phyloP scores from a whole-genome alignment of 2,797 vertebrate genomes.

The Melanotaenia parkinsoni region DNA sequence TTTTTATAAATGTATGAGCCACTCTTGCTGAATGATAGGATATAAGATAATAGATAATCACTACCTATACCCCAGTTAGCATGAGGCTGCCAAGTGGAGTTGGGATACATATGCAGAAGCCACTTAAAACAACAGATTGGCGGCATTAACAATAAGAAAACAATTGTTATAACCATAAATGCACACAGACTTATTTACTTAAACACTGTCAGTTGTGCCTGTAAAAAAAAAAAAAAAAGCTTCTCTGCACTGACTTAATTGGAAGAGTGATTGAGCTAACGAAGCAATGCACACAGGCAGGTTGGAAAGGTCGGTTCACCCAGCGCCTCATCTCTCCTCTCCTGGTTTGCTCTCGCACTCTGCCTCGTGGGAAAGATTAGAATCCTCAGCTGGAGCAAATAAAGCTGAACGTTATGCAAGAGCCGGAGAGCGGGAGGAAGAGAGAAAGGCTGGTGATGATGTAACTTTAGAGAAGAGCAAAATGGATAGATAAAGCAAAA shows the following conservation, averaged over 20 bases:
- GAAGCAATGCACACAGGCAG: constrained; percentile 49
- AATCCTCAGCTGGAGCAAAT: constrained; percentile 82
- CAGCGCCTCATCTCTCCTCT: constrained; percentile 47
- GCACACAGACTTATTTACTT: constrained; percentile 2
- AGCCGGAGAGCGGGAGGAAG: constrained; percentile 41
- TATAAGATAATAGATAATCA: constrained; percentile 49
- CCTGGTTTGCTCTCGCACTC: constrained; percentile 54
- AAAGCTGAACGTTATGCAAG: constrained; percentile 83
- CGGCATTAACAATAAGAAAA: constrained; percentile 35
- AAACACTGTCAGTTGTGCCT: constrained; percentile 32
- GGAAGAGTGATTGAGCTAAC: constrained; percentile 66
- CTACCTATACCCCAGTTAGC: constrained; percentile 47
- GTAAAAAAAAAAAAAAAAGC: constrained; percentile 48
- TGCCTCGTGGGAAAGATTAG: constrained; percentile 80
- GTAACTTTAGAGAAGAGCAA: constrained; percentile 69
- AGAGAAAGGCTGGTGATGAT: constrained; percentile 69
- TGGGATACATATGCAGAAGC: constrained; percentile 16
- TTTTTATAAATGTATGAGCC: constrained; percentile 25
- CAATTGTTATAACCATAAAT: constrained; percentile 16
- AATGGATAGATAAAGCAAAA: constrained; percentile 50
- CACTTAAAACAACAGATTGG: constrained; percentile 32
- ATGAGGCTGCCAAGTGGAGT: constrained; percentile 33
- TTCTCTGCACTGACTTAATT: constrained; percentile 59
- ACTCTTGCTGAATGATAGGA: constrained; percentile 19
- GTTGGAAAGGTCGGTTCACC: constrained; percentile 56